Base-by-base conservation (phyloP, 1,140 invertebrate species). In the Bombus pyrosoma region DNA sequence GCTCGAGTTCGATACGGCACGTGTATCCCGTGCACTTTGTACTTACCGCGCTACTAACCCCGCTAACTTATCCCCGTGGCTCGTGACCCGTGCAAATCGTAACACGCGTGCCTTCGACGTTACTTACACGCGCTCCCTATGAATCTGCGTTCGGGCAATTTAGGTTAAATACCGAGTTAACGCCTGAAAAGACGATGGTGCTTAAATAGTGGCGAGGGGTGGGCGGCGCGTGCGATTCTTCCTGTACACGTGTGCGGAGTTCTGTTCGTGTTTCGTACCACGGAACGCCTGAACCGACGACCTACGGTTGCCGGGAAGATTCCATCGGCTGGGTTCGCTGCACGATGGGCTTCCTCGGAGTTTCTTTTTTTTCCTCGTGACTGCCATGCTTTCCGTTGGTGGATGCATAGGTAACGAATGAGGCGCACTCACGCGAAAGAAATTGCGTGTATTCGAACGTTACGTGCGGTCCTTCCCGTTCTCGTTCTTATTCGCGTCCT, bases 401-500 rank as follows among this genome's bases (percentile, higher is more conserved):
- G 47, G 43, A 73, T 76, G 81, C 59, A 66, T 39, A 22, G 59
- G 41, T 83, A 83, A 83, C 72, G 81, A 83, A 83, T 25, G 81
- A 66, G 72, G 57, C n/a, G 81, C 18, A 22, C 57, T 83, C 81
- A 66, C 81, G 81, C 72, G 81, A 83, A 83, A 76, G 59, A 83
- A 76, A 83, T 76, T 47, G 39, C 41, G 57, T 43, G 53, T 74
- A 82, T 39, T 43, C 43, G 78, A 53, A 69, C 62, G 43, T 53
- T 37, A 32, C 39, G 77, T 34, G 57, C 37, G 15, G 3, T 13
- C 3, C 37, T 32, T 59, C n/a, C 64, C 25, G 13, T 72, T 73
- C 34, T 22, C 37, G 37, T 53, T 53, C 47, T 53, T 22, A 53
- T 53, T 53, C 47, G 47, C 47, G 5, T 53, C 18, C 47, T 53